Base-by-base conservation (phyloP, 1,140 invertebrate species). In the Drosophila arizonae region DNA sequence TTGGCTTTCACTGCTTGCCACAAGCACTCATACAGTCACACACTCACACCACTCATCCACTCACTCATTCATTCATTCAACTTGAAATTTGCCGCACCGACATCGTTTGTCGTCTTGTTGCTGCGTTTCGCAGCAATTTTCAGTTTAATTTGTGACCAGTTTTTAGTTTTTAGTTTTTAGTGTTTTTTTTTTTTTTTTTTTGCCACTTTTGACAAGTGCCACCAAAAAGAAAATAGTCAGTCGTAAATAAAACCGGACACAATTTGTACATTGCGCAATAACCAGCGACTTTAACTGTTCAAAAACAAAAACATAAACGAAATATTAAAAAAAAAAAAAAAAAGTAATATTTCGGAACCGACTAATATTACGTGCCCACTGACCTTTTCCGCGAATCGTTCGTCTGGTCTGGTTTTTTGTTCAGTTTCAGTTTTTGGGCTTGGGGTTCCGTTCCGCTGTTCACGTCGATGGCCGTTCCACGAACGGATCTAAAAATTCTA, bases 91-190 rank as follows among this genome's bases (percentile, higher is more conserved):
- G 21, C 21, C 21, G 21, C 21, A 24, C 63, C 82, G 76, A 86
- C 76, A 86, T 86, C 82, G 82, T 88, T 86, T 81, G 84, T 86
- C 82, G 79, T 88, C 67, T 81, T 73, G 39, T 63, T 39, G 33
- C 33, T 48, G 60, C 30, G 41, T 36, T 36, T 39, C 24, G 78
- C 50, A 75, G 72, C 79, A 82, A 81, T 81, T 87, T 86, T 87
- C 68, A 76, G 55, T 70, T 72, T 69, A 84, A 81, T 86, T 86
- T 79, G 39, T 76, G 50, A 48, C 57, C 63, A 72, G 70, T 75
- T 74, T 67, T 63, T 41, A 21, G 28, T 30, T 30, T 30, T 30
- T 30, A 30, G 4, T 30, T 30, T 6, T 30, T 30, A 6, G 4
- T 30, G 1, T 21, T 33, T 65, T 46, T 55, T 52, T 28, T 65